A percentile compares a stretch with the other conserved stretches of the same genome.
Conservation (phyloP, 2,888 invertebrate species). For the Caenorhabditis uteleia region DNA sequence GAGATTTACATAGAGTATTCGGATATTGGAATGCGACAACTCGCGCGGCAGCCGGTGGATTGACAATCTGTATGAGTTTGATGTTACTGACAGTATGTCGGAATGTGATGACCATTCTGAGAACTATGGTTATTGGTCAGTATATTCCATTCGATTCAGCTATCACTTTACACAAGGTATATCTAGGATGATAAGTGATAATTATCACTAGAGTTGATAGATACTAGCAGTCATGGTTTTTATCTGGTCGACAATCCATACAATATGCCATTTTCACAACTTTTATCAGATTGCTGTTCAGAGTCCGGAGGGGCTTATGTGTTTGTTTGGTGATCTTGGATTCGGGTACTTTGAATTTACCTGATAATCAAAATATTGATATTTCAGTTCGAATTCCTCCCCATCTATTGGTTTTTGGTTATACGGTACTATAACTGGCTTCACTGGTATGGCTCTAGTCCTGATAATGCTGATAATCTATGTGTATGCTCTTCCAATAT, state of each 20-base stretch:
- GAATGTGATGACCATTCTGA: conserved; percentile 88
- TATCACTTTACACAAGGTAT: conserved; percentile 87
- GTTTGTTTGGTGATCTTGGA: conserved; percentile 89
- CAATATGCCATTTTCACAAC: conserved; percentile 92
- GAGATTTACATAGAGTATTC: conserved; percentile 93
- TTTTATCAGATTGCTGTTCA: conserved; percentile 97
- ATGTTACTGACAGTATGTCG: conserved; percentile 83
- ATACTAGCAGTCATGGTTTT: conserved; percentile 92
- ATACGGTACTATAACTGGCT: conserved; percentile 83
- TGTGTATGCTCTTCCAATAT: conserved; percentile 91
- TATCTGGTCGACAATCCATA: conserved; percentile 89
- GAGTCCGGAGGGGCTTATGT: conserved; percentile 87
- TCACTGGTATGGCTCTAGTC: conserved; percentile 70
- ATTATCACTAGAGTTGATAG: too few species aligned
- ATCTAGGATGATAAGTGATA: too few species aligned
- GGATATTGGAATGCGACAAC: conserved; percentile 74
- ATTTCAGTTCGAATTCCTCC: conserved; percentile 81
- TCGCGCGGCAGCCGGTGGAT: conserved; percentile 78
- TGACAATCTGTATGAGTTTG: conserved; percentile 92
- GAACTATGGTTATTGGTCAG: conserved; percentile 90
- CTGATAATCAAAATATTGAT: neutral
- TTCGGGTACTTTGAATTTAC: conserved; percentile 73
- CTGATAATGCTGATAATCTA: conserved; percentile 91
- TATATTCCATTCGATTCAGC: conserved; percentile 92
- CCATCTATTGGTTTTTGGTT: conserved; percentile 94